phyloP scores from a whole-genome alignment of 2,797 vertebrate genomes.

The Champsocephalus esox region DNA sequence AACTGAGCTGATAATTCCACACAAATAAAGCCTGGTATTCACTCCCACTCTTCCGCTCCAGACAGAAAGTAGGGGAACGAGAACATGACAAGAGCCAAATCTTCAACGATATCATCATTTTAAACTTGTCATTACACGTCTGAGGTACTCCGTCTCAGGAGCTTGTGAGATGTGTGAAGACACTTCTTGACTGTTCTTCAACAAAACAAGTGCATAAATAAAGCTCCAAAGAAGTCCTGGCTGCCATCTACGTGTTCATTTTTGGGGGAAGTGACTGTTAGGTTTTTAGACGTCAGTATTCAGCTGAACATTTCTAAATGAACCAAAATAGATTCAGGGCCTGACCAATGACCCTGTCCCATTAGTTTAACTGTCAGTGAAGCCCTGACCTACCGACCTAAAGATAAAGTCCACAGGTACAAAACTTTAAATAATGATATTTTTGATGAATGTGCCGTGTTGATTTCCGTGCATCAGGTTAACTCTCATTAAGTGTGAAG shows the following conservation, averaged over 20 bases:
- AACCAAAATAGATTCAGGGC: constrained; percentile 23
- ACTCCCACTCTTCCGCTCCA: constrained; percentile 36
- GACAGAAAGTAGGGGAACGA: constrained; percentile 28
- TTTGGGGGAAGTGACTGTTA: constrained; percentile 43
- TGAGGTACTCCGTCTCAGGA: constrained; percentile 2
- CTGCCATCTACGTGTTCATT: constrained; percentile 50
- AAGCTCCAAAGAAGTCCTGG: constrained; percentile 12
- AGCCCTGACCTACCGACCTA: constrained; percentile 3
- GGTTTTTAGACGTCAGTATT: constrained; percentile 48
- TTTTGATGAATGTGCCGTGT: constrained; percentile 1
- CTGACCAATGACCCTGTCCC: constrained; percentile 24
- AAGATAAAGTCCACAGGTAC: constrained; percentile 17
- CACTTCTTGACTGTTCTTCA: constrained; percentile 26
- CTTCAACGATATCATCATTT: constrained; percentile 33
- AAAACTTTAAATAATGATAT: constrained; percentile 9
- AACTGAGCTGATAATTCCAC: constrained; percentile 60
- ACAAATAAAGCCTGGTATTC: constrained; percentile 60
- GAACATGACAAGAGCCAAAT: constrained; percentile 30
- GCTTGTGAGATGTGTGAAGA: constrained; percentile 29
- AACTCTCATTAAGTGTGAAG: not conserved
- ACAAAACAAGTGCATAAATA: constrained; percentile 28
- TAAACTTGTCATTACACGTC: constrained; percentile 25
- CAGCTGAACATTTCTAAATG: constrained; percentile 31
- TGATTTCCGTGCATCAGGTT: not conserved
- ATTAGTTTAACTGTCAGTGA: constrained; percentile 40